Evolutionary conservation across 2,113 vertebrate species (phyloP).

Genomic region (Heliornis fulica): DNA sequence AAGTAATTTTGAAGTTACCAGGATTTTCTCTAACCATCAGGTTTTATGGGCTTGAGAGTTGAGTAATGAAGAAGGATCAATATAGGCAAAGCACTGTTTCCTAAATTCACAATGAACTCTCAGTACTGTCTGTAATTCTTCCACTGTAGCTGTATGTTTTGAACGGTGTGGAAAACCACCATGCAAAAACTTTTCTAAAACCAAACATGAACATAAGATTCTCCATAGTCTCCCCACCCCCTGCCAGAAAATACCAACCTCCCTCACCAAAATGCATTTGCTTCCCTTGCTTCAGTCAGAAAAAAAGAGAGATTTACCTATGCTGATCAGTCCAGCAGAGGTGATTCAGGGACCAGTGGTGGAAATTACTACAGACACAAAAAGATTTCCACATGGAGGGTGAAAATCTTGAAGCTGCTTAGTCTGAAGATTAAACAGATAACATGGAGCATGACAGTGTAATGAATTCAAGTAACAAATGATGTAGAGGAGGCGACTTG

Average conservation of each 20-base stretch:
- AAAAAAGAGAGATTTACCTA: neutral
- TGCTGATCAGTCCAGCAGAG: neutral
- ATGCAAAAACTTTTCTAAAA: neutral
- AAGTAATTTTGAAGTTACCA: neutral
- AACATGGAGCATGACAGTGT: neutral
- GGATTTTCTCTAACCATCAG: neutral
- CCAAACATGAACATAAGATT: neutral
- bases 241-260: neutral
- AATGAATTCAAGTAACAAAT: neutral
- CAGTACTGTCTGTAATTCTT: neutral
- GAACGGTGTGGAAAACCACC: neutral
- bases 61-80: slow-evolving; percentile 19
- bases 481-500: neutral
- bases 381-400: neutral
- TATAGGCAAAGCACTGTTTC: neutral
- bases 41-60: slow-evolving; percentile 14
- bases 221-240: neutral
- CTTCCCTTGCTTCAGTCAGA: neutral
- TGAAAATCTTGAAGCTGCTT: neutral
- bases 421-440: neutral
- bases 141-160: neutral
- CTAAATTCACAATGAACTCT: neutral
- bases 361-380: neutral
- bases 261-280: neutral
- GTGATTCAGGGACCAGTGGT: neutral